Percentiles rank a stretch among this genome's conserved stretches.
Conservation (phyloP, 2,888 invertebrate species). For the Bibio marci region DNA sequence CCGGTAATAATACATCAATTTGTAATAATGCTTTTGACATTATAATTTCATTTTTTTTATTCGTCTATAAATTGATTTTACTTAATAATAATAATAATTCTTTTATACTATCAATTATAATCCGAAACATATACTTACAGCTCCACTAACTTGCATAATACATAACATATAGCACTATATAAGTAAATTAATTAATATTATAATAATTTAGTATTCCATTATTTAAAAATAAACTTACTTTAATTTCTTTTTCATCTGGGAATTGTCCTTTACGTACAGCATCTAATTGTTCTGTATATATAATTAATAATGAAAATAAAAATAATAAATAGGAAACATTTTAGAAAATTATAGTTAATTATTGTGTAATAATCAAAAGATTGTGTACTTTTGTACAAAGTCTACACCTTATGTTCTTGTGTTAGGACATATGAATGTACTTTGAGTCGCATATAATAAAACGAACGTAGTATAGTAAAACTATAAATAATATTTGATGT, state of each 20-base stretch:
- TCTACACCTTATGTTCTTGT: no score
- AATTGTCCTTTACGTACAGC: slow-evolving; percentile 19
- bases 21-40: slow-evolving; percentile 20
- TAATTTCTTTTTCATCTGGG: slow-evolving; percentile 17
- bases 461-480: no score
- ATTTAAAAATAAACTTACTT: slow-evolving; percentile 13
- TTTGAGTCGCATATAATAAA: no score
- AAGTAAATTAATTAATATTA: slow-evolving; percentile 4
- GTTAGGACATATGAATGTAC: no score
- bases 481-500: no score
- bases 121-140: slow-evolving; percentile 13
- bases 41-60: slow-evolving; percentile 23
- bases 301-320: background rate
- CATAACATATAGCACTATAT: slow-evolving; percentile 22
- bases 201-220: background rate
- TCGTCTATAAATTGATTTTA: slow-evolving; percentile 12
- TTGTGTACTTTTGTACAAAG: no score
- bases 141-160: slow-evolving; percentile 22
- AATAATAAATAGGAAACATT: no score
- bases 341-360: no score
- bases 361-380: background rate
- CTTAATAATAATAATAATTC: background rate
- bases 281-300: slow-evolving; percentile 15
- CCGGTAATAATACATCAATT: slow-evolving; percentile 21
- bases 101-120: background rate